Conservation (phyloP, 2,888 invertebrate species). For the Diplolepis rosae region DNA sequence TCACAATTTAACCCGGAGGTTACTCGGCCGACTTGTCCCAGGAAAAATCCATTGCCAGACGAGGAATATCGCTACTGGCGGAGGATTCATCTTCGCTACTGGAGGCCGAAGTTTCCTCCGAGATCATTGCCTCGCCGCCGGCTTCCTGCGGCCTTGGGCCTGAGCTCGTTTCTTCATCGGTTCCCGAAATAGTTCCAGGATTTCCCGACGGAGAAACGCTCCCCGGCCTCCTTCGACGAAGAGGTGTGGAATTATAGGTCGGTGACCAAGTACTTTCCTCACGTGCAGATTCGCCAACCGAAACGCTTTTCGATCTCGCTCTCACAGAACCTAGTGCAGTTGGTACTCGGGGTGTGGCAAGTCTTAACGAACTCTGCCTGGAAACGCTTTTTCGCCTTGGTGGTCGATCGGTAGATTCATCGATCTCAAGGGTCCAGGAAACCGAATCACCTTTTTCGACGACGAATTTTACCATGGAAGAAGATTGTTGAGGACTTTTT, state of each 20-base stretch:
- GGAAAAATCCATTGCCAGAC: constrained; percentile 55
- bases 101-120: constrained; percentile 74
- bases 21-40: constrained; percentile 57
- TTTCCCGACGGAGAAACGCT: constrained; percentile 73
- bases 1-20: constrained; percentile 27
- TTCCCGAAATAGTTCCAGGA: constrained; percentile 70
- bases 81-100: constrained; percentile 71
- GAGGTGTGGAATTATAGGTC: constrained; percentile 65
- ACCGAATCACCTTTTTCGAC: constrained; percentile 91
- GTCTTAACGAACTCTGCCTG: constrained; percentile 64
- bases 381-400: constrained; percentile 46
- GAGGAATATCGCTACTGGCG: constrained; percentile 68
- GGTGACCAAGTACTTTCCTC: constrained; percentile 59
- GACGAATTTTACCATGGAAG: constrained; percentile 87
- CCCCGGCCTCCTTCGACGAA: constrained; percentile 58
- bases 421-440: constrained; percentile 89
- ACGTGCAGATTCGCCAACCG: constrained; percentile 59
- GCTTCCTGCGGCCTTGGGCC: constrained; percentile 80
- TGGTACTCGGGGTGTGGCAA: constrained; percentile 55
- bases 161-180: constrained; percentile 70
- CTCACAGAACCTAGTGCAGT: constrained; percentile 49
- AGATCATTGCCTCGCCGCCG: constrained; percentile 82
- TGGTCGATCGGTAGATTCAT: constrained; percentile 61
- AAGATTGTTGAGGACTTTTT: constrained; percentile 76
- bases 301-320: constrained; percentile 68